These are phyloP conservation scores for Scolopax rusticola DNA, from an alignment of 2,797 vertebrate genomes.

Conservation along the genomic window DNA sequence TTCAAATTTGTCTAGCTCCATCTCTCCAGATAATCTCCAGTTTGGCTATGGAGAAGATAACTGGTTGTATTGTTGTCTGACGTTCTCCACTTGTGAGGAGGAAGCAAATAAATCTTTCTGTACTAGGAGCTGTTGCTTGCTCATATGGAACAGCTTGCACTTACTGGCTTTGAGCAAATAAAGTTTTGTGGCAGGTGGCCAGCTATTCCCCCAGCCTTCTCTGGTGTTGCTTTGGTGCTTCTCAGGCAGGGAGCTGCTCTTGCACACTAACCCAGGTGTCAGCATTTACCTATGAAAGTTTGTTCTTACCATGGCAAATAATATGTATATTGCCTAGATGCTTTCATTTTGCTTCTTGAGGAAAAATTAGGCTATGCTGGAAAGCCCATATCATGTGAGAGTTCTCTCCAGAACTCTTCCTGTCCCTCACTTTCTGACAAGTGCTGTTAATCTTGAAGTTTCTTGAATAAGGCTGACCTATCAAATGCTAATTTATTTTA, in stretches of 20 bases:
- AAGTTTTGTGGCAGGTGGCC: background rate
- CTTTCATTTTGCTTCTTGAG: background rate
- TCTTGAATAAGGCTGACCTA: background rate
- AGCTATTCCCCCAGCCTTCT: background rate
- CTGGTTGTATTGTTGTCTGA: background rate
- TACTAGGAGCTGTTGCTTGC: background rate
- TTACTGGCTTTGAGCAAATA: background rate
- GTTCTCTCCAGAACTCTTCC: background rate
- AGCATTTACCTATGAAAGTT: background rate
- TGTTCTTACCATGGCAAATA: background rate
- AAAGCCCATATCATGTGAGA: background rate
- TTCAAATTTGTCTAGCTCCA: background rate
- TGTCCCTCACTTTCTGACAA: background rate
- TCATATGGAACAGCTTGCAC: background rate
- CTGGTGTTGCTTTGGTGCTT: background rate
- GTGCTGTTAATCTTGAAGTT: background rate
- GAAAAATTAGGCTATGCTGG: background rate
- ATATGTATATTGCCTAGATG: no score
- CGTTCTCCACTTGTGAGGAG: background rate
- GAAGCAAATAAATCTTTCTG: background rate
- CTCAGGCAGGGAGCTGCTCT: background rate
- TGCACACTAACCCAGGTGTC: background rate
- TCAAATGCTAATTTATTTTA: background rate
- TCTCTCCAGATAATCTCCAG: background rate
- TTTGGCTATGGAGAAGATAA: background rate